These are phyloP conservation scores for Trachops cirrhosus DNA, from an alignment of 2,797 vertebrate genomes.

Conservation along the genomic window DNA sequence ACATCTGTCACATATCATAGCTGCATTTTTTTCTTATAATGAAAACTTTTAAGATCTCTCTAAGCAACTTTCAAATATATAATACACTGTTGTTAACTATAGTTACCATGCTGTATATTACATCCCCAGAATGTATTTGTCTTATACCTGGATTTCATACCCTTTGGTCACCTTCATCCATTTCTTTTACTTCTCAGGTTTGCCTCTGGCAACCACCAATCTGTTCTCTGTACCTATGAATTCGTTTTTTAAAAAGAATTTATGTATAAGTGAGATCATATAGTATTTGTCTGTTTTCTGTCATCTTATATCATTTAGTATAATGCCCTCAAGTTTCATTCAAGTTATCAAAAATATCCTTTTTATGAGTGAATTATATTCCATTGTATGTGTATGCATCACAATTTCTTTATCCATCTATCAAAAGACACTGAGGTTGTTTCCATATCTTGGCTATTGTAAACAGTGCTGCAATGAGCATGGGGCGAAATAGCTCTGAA, in stretches of 20 bases:
- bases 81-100: not conserved
- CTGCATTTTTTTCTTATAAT: not conserved
- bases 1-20: not conserved
- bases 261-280: not conserved
- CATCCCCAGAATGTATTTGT: not conserved
- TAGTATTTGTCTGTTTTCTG: not conserved
- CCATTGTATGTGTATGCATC: too few species aligned
- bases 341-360: not conserved
- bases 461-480: not conserved
- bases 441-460: not conserved
- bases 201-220: not conserved
- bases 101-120: not conserved
- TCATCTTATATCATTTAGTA: not conserved
- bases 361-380: not conserved
- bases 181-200: not conserved
- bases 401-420: not conserved
- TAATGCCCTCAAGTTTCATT: not conserved
- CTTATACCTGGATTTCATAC: not conserved
- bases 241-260: not conserved
- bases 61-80: not conserved
- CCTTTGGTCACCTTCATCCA: not conserved
- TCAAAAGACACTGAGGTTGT: not conserved
- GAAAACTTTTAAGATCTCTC: not conserved
- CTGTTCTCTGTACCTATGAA: not conserved
- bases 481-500: not conserved